phyloP scores from a whole-genome alignment of 2,797 vertebrate genomes.

The Sparidentex hasta region DNA sequence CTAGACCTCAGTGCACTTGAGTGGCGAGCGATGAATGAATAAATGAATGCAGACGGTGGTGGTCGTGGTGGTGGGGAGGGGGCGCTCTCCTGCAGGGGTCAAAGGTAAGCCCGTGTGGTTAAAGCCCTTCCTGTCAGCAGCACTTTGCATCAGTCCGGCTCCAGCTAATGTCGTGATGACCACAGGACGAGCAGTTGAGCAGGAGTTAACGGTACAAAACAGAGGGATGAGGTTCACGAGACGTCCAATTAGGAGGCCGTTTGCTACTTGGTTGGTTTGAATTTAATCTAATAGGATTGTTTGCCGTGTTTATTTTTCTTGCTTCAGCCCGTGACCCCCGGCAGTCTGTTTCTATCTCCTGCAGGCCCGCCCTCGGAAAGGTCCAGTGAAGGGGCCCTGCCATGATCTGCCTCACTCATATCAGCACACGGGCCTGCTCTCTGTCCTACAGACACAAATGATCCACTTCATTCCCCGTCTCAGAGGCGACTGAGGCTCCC shows the following conservation, averaged over 20 bases:
- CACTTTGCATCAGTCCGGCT: constrained; percentile 59
- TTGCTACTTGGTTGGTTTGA: constrained; percentile 30
- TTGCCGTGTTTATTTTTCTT: constrained; percentile 30
- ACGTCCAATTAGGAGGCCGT: constrained; percentile 60
- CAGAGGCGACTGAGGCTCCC: too few species aligned
- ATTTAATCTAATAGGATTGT: constrained; percentile 42
- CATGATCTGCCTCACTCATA: too few species aligned
- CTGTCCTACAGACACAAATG: too few species aligned
- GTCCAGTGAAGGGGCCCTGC: too few species aligned
- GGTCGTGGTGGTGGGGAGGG: neutral
- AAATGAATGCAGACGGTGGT: constrained; percentile 41
- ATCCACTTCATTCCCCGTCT: too few species aligned
- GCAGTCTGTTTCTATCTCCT: constrained; percentile 19
- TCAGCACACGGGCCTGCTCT: too few species aligned
- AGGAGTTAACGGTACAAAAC: constrained; percentile 45
- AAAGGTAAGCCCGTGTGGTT: constrained; percentile 60
- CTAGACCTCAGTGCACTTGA: constrained; percentile 40
- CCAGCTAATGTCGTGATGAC: constrained; percentile 39
- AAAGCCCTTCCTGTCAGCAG: constrained; percentile 71
- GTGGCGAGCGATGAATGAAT: constrained; percentile 10
- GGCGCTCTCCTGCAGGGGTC: constrained; percentile 33
- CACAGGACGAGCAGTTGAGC: constrained; percentile 48
- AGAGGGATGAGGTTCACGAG: constrained; percentile 50
- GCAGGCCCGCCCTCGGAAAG: too few species aligned
- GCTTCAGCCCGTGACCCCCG: neutral